Conservation (phyloP, 2,888 invertebrate species). For the Pedicia rivosa region DNA sequence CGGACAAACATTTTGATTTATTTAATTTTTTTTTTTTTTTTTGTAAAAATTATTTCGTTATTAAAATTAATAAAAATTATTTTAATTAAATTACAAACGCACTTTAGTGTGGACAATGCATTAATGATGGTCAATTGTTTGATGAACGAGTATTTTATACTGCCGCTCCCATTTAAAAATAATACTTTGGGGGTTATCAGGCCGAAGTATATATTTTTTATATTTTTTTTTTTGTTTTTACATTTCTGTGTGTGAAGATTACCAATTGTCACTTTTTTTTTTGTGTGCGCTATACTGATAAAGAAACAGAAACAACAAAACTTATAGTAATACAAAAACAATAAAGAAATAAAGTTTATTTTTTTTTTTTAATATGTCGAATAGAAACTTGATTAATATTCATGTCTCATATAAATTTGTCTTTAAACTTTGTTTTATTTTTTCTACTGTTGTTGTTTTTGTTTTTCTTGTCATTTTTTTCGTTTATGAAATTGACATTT, state of each 20-base stretch:
- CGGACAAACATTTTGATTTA: slow-evolving; percentile 22
- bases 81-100: slow-evolving; percentile 11
- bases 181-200: slow-evolving; percentile 29
- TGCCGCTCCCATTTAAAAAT: slow-evolving; percentile 26
- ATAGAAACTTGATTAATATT: background rate
- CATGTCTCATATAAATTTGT: background rate
- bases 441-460: no score
- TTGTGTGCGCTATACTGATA: no score
- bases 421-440: no score
- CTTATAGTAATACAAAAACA: background rate
- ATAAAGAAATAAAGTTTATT: background rate
- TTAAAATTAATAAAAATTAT: slow-evolving; percentile 2
- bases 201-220: background rate
- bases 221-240: background rate
- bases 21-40: slow-evolving; percentile 5
- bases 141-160: slow-evolving; percentile 30
- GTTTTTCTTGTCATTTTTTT: background rate
- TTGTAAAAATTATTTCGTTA: background rate
- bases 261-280: background rate
- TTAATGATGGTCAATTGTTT: slow-evolving; percentile 29
- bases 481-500: background rate
- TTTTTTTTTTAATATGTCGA: no score
- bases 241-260: background rate
- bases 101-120: slow-evolving; percentile 24
- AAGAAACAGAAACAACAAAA: background rate